Evolutionary conservation across 2,888 invertebrate genomes (phyloP).

Genomic region (Taenaris catops): DNA sequence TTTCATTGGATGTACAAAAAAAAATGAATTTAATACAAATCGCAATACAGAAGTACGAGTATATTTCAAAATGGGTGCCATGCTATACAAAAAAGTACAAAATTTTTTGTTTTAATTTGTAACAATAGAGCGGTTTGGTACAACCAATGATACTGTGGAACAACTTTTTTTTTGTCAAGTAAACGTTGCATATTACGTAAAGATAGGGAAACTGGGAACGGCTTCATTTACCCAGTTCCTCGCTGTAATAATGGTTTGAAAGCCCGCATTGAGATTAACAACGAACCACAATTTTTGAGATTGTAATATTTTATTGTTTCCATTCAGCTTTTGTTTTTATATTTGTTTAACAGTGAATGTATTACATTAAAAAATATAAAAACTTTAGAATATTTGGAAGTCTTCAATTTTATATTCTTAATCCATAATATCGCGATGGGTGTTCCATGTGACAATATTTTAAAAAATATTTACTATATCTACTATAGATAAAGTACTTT

Average conservation of each 20-base stretch:
- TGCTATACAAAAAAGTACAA: neutral
- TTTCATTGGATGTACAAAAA: too few relatives aligned
- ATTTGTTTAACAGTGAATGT: too few relatives aligned
- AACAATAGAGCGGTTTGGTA: conserved; percentile 3
- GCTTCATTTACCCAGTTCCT: conserved; percentile 16
- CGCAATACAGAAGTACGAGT: too few relatives aligned
- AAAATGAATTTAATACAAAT: too few relatives aligned
- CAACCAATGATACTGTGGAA: neutral
- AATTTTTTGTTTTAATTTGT: neutral
- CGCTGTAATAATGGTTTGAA: conserved; percentile 14
- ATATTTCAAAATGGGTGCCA: too few relatives aligned
- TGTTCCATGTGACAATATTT: too few relatives aligned
- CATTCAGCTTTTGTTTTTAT: conserved; percentile 7
- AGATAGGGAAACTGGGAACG: conserved; percentile 10
- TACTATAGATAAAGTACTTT: too few relatives aligned
- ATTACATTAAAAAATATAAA: too few relatives aligned
- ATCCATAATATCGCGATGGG: too few relatives aligned
- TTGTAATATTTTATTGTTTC: conserved; percentile 9
- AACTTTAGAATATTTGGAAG: too few relatives aligned
- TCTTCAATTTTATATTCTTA: too few relatives aligned
- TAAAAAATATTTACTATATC: too few relatives aligned
- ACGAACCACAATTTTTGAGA: conserved; percentile 13
- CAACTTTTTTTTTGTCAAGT: conserved; percentile 8
- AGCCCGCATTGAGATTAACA: conserved; percentile 14
- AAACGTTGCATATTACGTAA: conserved; percentile 10